phyloP scores from a whole-genome alignment of 2,888 invertebrate genomes.

The Steinernema hermaphroditum region DNA sequence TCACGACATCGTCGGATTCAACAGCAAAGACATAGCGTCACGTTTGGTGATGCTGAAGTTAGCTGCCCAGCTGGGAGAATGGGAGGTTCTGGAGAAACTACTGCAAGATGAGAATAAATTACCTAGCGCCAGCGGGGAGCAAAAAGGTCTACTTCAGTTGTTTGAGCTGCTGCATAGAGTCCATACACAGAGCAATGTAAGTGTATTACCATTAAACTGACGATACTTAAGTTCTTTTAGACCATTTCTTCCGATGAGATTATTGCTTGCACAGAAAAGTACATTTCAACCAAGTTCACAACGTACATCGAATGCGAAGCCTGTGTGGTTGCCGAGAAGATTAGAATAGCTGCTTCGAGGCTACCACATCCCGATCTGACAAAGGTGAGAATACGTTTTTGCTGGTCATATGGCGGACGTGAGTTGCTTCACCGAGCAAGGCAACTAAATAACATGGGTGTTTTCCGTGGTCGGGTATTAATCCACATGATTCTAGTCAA shows the following conservation, averaged over 20 bases:
- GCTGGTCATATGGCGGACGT: no score
- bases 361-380: background rate
- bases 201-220: no score
- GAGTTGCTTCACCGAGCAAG: no score
- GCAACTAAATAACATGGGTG: no score
- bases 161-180: background rate
- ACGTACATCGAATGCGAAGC: slow-evolving; percentile 10
- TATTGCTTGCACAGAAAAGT: background rate
- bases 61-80: background rate
- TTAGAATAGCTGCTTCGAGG: background rate
- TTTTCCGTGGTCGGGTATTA: no score
- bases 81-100: background rate
- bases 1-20: background rate
- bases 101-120: background rate
- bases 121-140: background rate
- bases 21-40: background rate
- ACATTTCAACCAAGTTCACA: background rate
- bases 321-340: background rate
- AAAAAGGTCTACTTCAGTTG: background rate
- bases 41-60: background rate
- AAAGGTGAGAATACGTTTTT: background rate
- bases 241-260: background rate
- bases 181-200: background rate
- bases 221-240: background rate
- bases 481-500: no score